Evolutionary conservation across 2,797 vertebrate species (phyloP).

Genomic region (Fistularia tabacaria): DNA sequence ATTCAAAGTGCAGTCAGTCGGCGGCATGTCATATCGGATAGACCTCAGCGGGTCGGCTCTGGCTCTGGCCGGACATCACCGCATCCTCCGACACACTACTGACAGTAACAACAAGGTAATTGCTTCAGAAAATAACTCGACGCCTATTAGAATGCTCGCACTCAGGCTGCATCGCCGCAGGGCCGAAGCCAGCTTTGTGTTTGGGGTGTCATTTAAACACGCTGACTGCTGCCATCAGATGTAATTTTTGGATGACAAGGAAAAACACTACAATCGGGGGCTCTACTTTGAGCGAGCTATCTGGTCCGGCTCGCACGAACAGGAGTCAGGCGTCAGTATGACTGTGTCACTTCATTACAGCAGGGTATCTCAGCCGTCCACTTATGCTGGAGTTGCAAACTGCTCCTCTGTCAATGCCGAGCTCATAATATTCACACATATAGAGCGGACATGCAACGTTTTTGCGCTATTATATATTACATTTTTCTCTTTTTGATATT

Average conservation of each 20-base stretch:
- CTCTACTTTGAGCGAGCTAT: background rate
- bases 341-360: too few species aligned
- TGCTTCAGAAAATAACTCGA: slow-evolving; percentile 17
- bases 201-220: slow-evolving; percentile 11
- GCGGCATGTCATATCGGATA: slow-evolving; percentile 33
- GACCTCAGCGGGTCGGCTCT: slow-evolving; percentile 12
- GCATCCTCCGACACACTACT: slow-evolving; percentile 20
- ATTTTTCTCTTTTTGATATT: too few species aligned
- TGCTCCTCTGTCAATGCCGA: too few species aligned
- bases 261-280: slow-evolving; percentile 24
- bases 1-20: slow-evolving; percentile 15
- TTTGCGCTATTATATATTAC: too few species aligned
- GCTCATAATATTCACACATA: too few species aligned
- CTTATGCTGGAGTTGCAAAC: too few species aligned
- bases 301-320: too few species aligned
- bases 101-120: slow-evolving; percentile 39
- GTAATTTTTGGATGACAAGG: slow-evolving; percentile 28
- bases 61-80: slow-evolving; percentile 22
- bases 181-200: slow-evolving; percentile 3
- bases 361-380: too few species aligned
- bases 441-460: too few species aligned
- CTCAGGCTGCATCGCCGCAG: background rate
- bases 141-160: slow-evolving; percentile 23
- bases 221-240: slow-evolving; percentile 17
- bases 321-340: too few species aligned